Evolutionary conservation across 1,140 invertebrate genomes (phyloP).

Genomic region (Heliconius himera): DNA sequence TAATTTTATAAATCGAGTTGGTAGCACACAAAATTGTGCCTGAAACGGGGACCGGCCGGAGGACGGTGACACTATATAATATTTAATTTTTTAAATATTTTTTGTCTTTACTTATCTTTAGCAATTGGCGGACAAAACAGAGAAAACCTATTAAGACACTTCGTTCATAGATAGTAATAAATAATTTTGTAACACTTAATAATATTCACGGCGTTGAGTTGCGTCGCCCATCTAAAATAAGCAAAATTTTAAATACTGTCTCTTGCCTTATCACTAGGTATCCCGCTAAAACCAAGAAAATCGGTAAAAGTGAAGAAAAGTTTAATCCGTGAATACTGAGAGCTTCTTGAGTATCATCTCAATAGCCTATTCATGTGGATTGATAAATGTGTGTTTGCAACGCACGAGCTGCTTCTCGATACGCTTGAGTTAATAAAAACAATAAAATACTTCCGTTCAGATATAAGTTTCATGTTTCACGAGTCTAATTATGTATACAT

Average conservation of each 20-base stretch:
- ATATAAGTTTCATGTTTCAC: neutral
- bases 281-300: no score
- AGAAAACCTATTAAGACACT: no score
- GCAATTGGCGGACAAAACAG: neutral
- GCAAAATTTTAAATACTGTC: no score
- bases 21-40: neutral
- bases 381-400: conserved; percentile 16
- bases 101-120: neutral
- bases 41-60: neutral
- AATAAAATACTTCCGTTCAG: conserved; percentile 5
- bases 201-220: no score
- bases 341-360: neutral
- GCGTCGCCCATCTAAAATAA: no score
- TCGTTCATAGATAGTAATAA: no score
- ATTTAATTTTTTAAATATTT: neutral
- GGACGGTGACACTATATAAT: neutral
- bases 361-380: neutral
- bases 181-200: no score
- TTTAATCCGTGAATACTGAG: neutral
- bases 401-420: conserved; percentile 6
- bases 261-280: no score
- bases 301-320: neutral
- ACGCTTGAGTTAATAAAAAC: neutral
- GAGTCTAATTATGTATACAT: neutral
- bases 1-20: neutral